Evolutionary conservation across 2,113 vertebrate species (phyloP).

Genomic region (Cyanoderma ruficeps): DNA sequence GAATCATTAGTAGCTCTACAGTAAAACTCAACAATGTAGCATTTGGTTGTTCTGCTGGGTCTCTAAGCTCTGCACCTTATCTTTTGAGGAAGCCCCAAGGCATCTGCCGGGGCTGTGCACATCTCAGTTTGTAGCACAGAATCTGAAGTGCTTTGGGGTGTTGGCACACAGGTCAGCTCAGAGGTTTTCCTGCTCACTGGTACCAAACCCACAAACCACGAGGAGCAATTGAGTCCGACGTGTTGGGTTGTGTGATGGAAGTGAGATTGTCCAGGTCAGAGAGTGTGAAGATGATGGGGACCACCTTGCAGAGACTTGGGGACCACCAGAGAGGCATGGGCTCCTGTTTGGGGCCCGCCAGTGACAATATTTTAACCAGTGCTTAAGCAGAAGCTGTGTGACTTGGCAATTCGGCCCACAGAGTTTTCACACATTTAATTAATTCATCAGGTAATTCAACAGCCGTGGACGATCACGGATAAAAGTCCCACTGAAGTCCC

Average conservation of each 20-base stretch:
- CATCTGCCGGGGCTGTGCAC: background rate
- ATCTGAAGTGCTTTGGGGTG: background rate
- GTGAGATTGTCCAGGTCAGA: background rate
- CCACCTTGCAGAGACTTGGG: background rate
- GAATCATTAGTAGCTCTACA: background rate
- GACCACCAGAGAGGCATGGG: background rate
- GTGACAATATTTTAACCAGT: background rate
- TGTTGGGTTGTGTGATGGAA: background rate
- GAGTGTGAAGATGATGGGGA: background rate
- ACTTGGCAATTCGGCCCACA: background rate
- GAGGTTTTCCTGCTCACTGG: background rate
- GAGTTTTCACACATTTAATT: background rate
- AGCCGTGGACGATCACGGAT: background rate
- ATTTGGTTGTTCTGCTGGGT: background rate
- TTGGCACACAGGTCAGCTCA: background rate
- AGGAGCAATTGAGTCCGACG: rapidly evolving
- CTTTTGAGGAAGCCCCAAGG: background rate
- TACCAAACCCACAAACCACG: background rate
- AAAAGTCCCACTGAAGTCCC: background rate
- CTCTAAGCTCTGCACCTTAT: background rate
- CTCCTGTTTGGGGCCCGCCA: rapidly evolving
- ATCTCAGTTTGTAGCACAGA: background rate
- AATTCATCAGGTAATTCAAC: background rate
- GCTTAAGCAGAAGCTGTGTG: background rate
- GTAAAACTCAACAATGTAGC: background rate